phyloP scores from a whole-genome alignment of 1,140 invertebrate species.

The Coelopa frigida region DNA sequence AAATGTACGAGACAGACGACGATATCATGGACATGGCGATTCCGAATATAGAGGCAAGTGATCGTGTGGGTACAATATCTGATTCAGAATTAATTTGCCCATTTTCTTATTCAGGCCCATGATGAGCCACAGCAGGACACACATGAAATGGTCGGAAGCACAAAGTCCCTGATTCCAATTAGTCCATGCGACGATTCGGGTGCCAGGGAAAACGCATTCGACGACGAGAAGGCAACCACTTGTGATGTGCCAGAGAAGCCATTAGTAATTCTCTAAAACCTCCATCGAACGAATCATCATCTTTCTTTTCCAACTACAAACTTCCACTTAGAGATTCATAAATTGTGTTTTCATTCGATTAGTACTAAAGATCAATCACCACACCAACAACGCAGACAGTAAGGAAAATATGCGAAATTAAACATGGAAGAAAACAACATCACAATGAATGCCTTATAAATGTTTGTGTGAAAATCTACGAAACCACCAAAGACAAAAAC shows the following conservation, averaged over 20 bases:
- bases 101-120: not conserved
- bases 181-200: conserved; percentile 29
- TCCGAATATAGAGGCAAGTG: conserved; percentile 19
- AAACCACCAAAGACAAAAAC: not conserved
- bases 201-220: conserved; percentile 20
- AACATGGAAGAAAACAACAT: conserved; percentile 5
- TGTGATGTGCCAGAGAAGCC: conserved; percentile 40
- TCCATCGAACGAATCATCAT: not conserved
- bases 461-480: not conserved
- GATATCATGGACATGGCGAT: conserved; percentile 28
- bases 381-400: no score
- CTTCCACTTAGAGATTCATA: no score
- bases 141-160: conserved; percentile 39
- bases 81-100: not conserved
- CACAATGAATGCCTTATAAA: conserved; percentile 11
- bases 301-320: no score
- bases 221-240: conserved; percentile 31
- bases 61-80: not conserved
- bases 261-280: conserved; percentile 30
- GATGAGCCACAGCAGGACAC: conserved; percentile 16
- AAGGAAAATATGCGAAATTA: no score
- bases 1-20: conserved; percentile 33
- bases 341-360: no score
- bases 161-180: conserved; percentile 36
- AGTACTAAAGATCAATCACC: no score